Base-by-base conservation (phyloP, 2,888 invertebrate species). In the Synergus gifuensis region DNA sequence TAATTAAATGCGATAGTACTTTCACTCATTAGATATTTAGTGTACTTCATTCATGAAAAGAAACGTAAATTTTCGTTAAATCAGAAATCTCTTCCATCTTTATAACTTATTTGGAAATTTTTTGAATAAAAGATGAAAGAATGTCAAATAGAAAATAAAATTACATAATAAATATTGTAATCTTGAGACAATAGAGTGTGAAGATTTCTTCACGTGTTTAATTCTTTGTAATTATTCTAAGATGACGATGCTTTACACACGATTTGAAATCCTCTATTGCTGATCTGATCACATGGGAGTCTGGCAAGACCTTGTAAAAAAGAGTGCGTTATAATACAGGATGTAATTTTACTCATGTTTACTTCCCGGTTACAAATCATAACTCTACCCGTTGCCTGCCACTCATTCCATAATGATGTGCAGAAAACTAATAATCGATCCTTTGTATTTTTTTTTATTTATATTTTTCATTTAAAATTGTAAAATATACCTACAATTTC, bases 311-410 rank as follows among this genome's bases (percentile, higher is more conserved):
- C 83, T 83, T 82, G 82, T 76, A 54, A 62, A 83, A 83, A 77
- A 76, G 80, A 82, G 81, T 83, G 78, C 79, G 79, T 81, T 79
- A 83, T 83, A 78, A 82, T 76, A 79, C 79, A 81, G 83, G 79
- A 82, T 83, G 83, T 81, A 78, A 83, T 82, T 83, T 82, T 80
- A 46, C 69, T 66, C 76, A 63, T 79, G 76, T 77, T 77, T 64
- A 76, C 54, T 82, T 83, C 76, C 82, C 78, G 78, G 80, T 79
- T 63, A 40, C 63, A 62, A 44, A 44, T 66, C 67, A 46, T 67
- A 67, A 60, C 60, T 62, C 76, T 54, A 54, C 42, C 69, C n/a
- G 36, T 69, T 11, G 11, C 28, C 69, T n/a, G 16, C 28, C 69
- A 28, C n/a, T 69, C 28, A 69, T 28, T 49, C 12, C 5, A 58